Conservation (phyloP, 2,113 vertebrate genomes). For the Struthidea cinerea region DNA sequence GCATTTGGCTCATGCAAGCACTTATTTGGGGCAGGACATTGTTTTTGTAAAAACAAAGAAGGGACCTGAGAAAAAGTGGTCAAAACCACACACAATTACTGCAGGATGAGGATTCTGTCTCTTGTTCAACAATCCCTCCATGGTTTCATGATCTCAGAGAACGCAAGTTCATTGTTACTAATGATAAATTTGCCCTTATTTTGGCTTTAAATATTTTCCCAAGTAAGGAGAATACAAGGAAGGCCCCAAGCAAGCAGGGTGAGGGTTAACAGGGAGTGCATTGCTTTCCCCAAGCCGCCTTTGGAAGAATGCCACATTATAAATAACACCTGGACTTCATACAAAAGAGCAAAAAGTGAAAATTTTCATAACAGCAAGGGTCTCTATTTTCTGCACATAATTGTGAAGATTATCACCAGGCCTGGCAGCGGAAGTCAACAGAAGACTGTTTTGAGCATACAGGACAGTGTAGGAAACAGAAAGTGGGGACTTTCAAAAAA, state of each 20-base stretch:
- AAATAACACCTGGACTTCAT: neutral
- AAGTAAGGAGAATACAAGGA: neutral
- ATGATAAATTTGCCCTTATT: neutral
- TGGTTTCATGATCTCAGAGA: neutral
- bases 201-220: neutral
- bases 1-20: neutral
- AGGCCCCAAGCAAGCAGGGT: neutral
- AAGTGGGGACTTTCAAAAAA: neutral
- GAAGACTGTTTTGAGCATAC: neutral
- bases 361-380: neutral
- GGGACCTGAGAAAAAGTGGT: neutral
- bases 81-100: neutral
- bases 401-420: neutral
- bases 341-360: neutral
- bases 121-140: neutral
- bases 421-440: neutral
- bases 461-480: neutral
- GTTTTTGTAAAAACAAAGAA: neutral
- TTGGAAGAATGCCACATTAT: neutral
- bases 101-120: neutral
- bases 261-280: neutral
- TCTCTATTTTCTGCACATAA: neutral
- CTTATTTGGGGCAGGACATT: neutral
- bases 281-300: neutral
- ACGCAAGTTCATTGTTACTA: neutral